Percentiles rank a stretch among this genome's conserved stretches.
Evolutionary conservation across 2,888 invertebrate species (phyloP).

Genomic region (Augochlorella aurata): DNA sequence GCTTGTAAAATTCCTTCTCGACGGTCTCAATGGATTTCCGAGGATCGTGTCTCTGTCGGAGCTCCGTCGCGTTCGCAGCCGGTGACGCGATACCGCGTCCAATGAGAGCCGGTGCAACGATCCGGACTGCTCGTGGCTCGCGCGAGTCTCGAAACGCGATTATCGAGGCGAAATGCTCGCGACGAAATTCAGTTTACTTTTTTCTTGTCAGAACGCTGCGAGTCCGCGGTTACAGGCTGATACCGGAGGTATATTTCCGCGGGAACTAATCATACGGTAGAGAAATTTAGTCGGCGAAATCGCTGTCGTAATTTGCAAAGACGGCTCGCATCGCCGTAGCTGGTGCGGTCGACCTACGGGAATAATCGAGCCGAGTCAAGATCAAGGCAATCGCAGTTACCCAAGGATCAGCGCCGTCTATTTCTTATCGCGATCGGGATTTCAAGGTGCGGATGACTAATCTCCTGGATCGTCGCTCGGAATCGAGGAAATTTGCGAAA

Average conservation of each 20-base stretch:
- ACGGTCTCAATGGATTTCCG: no score
- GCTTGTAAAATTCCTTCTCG: background rate
- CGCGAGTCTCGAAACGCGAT: background rate
- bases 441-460: background rate
- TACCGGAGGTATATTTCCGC: no score
- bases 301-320: background rate
- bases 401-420: background rate
- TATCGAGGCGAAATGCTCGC: no score
- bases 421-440: background rate
- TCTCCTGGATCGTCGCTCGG: background rate
- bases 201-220: no score
- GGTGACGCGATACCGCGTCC: constrained; percentile 1
- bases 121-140: background rate
- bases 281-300: background rate
- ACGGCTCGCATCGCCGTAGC: background rate
- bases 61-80: background rate
- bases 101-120: constrained; percentile 6
- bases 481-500: background rate
- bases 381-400: background rate
- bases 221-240: no score
- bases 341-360: background rate
- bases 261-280: background rate
- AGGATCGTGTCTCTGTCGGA: no score
- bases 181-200: no score
- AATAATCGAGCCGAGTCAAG: background rate